Conservation (phyloP, 2,113 vertebrate genomes). For the Castor canadensis region DNA sequence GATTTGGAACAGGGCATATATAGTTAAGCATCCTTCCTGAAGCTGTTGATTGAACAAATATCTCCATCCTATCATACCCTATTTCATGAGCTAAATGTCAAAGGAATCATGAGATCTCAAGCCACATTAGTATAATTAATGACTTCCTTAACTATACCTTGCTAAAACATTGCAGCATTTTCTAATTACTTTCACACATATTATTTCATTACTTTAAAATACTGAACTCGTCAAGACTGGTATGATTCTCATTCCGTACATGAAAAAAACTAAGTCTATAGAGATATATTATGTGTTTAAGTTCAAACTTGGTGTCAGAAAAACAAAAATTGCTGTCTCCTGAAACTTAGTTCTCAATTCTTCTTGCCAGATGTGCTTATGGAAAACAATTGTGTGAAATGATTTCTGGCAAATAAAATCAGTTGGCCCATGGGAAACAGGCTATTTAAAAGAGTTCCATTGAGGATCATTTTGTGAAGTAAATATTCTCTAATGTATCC, state of each 20-base stretch:
- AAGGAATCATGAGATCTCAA: not conserved
- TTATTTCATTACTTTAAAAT: slow-evolving; percentile 3
- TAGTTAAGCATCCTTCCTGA: not conserved
- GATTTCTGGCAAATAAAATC: slow-evolving; percentile 50
- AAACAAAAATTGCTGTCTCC: not conserved
- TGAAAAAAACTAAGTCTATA: not conserved
- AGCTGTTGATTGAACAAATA: not conserved
- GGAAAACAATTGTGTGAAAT: slow-evolving; percentile 58
- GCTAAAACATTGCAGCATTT: slow-evolving; percentile 34
- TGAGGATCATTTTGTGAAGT: slow-evolving; percentile 48
- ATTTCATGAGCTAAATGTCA: not conserved
- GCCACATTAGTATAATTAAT: not conserved
- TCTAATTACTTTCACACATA: slow-evolving; percentile 16
- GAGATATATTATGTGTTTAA: not conserved
- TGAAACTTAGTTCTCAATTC: slow-evolving; percentile 33
- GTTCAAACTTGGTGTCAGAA: slow-evolving; percentile 29
- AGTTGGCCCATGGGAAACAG: not conserved
- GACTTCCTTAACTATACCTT: not conserved
- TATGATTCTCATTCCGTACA: not conserved
- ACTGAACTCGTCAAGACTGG: not conserved
- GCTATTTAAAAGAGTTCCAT: slow-evolving; percentile 17
- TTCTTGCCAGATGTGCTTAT: slow-evolving; percentile 52
- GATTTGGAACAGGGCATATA: not conserved
- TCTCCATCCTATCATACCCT: not conserved
- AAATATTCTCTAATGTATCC: slow-evolving; percentile 46